Conservation (phyloP, 1,140 invertebrate genomes). For the Copidosoma floridanum region DNA sequence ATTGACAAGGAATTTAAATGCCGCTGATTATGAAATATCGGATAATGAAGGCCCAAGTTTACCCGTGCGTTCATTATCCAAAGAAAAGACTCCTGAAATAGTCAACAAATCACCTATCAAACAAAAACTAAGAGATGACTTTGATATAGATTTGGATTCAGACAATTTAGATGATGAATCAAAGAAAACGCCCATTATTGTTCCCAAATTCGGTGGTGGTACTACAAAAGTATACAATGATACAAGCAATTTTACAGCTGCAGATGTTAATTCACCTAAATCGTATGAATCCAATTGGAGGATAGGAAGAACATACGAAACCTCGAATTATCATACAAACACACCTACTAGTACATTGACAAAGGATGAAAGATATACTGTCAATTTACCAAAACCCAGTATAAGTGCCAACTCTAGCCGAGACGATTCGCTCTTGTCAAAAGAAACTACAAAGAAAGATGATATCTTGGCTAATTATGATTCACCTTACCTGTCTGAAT, state of each 20-base stretch:
- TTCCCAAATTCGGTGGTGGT: constrained; percentile 21
- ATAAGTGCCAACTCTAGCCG: constrained; percentile 31
- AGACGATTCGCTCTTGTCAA: constrained; percentile 17
- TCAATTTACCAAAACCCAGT: constrained; percentile 22
- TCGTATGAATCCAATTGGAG: constrained; percentile 18
- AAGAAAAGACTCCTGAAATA: constrained; percentile 41
- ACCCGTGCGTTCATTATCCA: constrained; percentile 29
- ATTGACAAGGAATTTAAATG: constrained; percentile 33
- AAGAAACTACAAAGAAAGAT: constrained; percentile 28
- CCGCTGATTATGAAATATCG: constrained; percentile 21
- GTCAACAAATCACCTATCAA: constrained; percentile 49
- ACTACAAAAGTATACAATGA: constrained; percentile 21
- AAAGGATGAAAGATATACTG: constrained; percentile 22
- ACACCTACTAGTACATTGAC: background rate
- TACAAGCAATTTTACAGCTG: background rate
- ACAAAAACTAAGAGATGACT: too few relatives aligned
- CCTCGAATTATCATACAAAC: constrained; percentile 7
- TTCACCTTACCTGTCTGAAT: constrained; percentile 68
- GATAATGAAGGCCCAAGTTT: constrained; percentile 6
- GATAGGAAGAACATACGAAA: constrained; percentile 2
- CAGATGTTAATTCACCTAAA: constrained; percentile 18
- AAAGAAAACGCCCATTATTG: constrained; percentile 2
- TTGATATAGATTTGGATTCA: constrained; percentile 62
- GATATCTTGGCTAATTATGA: constrained; percentile 53
- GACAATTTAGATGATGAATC: constrained; percentile 49